Conservation (phyloP, 2,797 vertebrate species). For the Pantherophis vulpinus region DNA sequence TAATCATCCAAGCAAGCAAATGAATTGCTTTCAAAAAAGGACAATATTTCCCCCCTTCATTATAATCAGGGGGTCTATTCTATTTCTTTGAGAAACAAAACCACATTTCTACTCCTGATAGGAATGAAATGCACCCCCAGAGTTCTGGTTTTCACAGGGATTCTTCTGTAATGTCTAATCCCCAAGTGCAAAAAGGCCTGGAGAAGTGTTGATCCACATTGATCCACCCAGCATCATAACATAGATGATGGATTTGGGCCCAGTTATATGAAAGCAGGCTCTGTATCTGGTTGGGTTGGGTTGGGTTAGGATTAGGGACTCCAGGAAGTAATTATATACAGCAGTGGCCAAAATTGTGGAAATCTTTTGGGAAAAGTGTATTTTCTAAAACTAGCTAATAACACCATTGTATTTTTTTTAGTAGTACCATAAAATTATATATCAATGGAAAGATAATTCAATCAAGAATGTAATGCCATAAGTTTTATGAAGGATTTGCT, state of each 20-base stretch:
- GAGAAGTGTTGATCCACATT: neutral
- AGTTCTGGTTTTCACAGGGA: slow-evolving; percentile 35
- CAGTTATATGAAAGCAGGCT: neutral
- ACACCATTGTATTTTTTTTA: too few relatives aligned
- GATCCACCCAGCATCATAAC: neutral
- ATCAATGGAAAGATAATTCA: too few relatives aligned
- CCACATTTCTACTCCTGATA: slow-evolving; percentile 45
- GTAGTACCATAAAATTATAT: too few relatives aligned
- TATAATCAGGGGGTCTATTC: slow-evolving; percentile 55
- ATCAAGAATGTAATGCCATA: too few relatives aligned
- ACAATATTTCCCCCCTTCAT: slow-evolving; percentile 58
- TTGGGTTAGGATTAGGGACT: neutral
- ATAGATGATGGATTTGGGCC: neutral
- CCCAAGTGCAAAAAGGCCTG: neutral
- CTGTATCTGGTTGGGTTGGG: neutral
- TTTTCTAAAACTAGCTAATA: too few relatives aligned
- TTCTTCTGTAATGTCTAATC: slow-evolving; percentile 7
- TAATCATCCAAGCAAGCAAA: slow-evolving; percentile 75
- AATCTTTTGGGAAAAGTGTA: too few relatives aligned
- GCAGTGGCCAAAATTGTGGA: too few relatives aligned
- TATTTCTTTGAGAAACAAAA: slow-evolving; percentile 51
- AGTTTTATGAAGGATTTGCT: too few relatives aligned
- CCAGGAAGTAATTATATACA: neutral
- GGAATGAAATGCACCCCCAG: slow-evolving; percentile 4
- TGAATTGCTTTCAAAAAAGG: slow-evolving; percentile 63